These are phyloP conservation scores for Dicroscelio sp. DNA, from an alignment of 2,888 invertebrate genomes.

Conservation along the genomic window DNA sequence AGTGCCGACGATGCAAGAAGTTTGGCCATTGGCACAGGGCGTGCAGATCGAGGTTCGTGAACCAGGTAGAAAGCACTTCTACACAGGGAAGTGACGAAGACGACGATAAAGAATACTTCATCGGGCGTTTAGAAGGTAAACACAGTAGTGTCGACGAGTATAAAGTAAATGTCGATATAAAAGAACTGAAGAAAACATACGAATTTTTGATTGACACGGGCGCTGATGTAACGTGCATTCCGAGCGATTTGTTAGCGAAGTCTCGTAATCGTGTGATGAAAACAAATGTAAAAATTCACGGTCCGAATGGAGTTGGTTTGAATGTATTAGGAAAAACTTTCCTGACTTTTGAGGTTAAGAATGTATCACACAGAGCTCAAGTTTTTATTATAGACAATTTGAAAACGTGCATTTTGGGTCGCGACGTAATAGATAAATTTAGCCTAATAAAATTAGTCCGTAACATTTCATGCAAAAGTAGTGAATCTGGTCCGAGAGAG, in stretches of 20 bases:
- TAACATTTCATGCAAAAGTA: constrained; percentile 45
- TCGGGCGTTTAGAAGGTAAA: neutral
- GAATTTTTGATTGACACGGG: constrained; percentile 75
- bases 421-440: neutral
- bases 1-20: constrained; percentile 76
- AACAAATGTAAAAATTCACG: constrained; percentile 53
- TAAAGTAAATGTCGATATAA: neutral
- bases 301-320: constrained; percentile 66
- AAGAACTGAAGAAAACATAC: neutral
- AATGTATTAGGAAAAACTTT: constrained; percentile 44
- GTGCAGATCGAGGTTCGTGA: constrained; percentile 71
- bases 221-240: constrained; percentile 72
- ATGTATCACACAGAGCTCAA: neutral
- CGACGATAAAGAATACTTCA: neutral
- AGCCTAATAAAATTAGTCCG: neutral
- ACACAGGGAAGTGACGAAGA: neutral
- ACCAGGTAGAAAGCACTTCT: constrained; percentile 3
- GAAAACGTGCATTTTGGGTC: constrained; percentile 69
- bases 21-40: constrained; percentile 62
- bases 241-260: constrained; percentile 24
- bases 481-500: neutral
- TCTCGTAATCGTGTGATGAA: neutral
- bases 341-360: constrained; percentile 31
- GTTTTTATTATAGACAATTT: constrained; percentile 59
- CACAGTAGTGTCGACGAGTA: neutral